phyloP scores from a whole-genome alignment of 2,113 vertebrate genomes.

The Neomonachus schauinslandi region DNA sequence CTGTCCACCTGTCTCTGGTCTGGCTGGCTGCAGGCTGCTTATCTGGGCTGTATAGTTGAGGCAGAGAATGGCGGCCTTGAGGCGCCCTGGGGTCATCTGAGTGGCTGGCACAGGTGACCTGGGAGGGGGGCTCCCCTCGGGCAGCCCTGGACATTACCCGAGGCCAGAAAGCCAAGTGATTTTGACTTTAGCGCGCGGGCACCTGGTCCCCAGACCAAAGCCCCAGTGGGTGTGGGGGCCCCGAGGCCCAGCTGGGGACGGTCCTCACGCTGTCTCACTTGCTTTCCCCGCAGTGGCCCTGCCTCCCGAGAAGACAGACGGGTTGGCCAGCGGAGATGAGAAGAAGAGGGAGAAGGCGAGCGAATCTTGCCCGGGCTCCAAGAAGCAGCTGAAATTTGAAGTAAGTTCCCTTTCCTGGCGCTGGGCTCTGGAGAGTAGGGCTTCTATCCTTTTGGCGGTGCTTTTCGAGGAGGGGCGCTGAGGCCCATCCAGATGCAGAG shows the following conservation, averaged over 20 bases:
- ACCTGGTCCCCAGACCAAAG: neutral
- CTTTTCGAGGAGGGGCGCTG: neutral
- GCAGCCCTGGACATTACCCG: neutral
- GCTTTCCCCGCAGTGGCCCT: conserved; percentile 91
- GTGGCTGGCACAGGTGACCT: fast-evolving
- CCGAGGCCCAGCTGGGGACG: fast-evolving
- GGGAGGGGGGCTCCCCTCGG: too few species aligned
- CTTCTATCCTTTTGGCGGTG: fast-evolving
- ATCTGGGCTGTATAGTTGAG: neutral
- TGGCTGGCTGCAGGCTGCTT: neutral
- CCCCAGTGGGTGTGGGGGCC: neutral
- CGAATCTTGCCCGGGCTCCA: conserved; percentile 88
- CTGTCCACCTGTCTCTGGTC: neutral
- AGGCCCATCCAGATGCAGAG: neutral
- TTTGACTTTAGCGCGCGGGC: fast-evolving
- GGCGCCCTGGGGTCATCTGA: neutral
- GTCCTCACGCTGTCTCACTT: neutral
- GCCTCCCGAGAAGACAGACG: conserved; percentile 95
- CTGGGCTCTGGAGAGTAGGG: neutral
- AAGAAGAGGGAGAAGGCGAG: conserved; percentile 92
- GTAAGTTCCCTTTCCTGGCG: conserved; percentile 85
- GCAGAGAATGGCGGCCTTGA: neutral
- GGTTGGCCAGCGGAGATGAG: conserved; percentile 91
- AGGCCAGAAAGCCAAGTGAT: neutral
- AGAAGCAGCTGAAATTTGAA: conserved; percentile 98